Evolutionary conservation across 2,113 vertebrate species (phyloP), one percentile per base, ranked within the genome.

Genomic region (Paedocypris sp.): DNA sequence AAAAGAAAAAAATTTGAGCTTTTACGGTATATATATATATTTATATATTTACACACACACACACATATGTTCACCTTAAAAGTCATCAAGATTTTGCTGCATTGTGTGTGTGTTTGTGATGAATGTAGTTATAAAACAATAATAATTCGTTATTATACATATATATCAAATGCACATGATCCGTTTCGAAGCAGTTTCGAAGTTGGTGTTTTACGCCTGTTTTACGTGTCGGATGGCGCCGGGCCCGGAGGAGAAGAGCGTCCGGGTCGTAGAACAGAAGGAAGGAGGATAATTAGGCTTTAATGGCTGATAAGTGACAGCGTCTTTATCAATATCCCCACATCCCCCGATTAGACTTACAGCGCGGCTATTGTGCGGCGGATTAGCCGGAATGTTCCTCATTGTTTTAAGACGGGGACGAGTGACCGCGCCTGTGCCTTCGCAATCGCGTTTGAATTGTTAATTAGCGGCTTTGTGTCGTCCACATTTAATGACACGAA

Each of bases 231-330:
- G 62, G 69, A 64, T 77, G 73, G 18, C 20, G 54, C 73, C 63
- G 69, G 67, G 66, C 78, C 80, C 82, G 69, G 70, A 67, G 81
- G 82, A 74, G 78, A 75, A 70, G 69, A 65, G 73, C 72, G 68
- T 54, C 46, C 72, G 54, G 49, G 67, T 79, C 79, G 79, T 77
- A 75, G 39, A 76, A 64, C 77, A 73, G 73, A 79, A 62, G 77
- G 76, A 79, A 80, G 73, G 67, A 47, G 70, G 69, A 76, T 87
- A 85, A 87, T 86, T 77, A 79, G 66, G 75, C 76, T 80, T 70
- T 87, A 87, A 87, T 85, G 78, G 70, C 76, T 73, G 67, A 81
- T 82, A 81, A 82, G 68, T 81, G 79, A 80, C 74, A 79, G 72
- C 79, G 70, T 67, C 68, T 82, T 86, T 82, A 85, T 83, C 83